These are phyloP conservation scores for Cephus rjabovi DNA, from an alignment of 2,888 invertebrate genomes.

Conservation along the genomic window DNA sequence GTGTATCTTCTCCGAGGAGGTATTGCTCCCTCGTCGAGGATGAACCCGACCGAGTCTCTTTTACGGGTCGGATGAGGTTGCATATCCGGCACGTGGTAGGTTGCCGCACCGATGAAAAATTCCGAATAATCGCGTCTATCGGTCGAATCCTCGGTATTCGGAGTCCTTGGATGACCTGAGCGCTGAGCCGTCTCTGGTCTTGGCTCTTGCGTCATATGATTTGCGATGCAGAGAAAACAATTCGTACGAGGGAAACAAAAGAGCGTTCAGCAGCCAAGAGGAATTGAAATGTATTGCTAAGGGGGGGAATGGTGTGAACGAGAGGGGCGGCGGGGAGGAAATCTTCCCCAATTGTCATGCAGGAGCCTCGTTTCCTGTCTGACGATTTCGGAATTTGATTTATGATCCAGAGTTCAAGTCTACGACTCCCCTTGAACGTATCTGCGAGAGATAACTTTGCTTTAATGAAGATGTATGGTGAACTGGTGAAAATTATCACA, in stretches of 20 bases:
- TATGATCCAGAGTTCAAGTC: slow-evolving; percentile 41
- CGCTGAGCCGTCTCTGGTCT: not conserved
- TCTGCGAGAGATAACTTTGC: slow-evolving; percentile 30
- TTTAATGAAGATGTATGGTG: slow-evolving; percentile 51
- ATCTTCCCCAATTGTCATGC: slow-evolving; percentile 38
- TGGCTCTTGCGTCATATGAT: not conserved
- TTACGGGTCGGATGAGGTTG: no score
- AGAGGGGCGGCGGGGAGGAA: not conserved
- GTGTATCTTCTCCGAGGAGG: not conserved
- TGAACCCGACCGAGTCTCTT: not conserved
- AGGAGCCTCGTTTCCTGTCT: slow-evolving; percentile 44
- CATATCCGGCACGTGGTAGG: no score
- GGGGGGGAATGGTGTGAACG: not conserved
- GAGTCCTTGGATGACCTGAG: not conserved
- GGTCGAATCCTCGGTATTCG: no score
- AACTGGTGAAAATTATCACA: slow-evolving; percentile 36
- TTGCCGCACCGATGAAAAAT: not conserved
- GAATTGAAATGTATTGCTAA: not conserved
- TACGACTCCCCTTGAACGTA: slow-evolving; percentile 24
- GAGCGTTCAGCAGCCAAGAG: not conserved
- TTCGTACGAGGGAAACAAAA: not conserved
- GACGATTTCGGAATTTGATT: slow-evolving; percentile 57
- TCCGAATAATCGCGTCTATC: not conserved
- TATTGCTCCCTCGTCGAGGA: not conserved
- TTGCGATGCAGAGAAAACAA: not conserved